Percentiles rank a stretch among this genome's conserved stretches.
phyloP scores from a whole-genome alignment of 1,140 invertebrate genomes.

The Amyelois transitella region DNA sequence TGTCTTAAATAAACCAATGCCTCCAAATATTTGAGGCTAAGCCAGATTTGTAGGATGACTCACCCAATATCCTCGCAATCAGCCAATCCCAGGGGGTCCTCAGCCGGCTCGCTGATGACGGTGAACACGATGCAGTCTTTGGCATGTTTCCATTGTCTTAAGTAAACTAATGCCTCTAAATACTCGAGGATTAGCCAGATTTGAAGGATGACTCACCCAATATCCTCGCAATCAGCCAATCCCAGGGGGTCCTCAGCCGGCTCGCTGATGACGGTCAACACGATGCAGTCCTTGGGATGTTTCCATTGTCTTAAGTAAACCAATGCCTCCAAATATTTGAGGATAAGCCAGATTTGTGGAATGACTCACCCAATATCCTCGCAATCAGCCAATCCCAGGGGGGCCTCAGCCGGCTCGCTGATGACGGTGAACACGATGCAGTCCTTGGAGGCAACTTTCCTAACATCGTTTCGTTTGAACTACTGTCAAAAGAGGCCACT shows the following conservation, averaged over 20 bases:
- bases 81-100: slow-evolving; percentile 33
- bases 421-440: slow-evolving; percentile 33
- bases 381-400: slow-evolving; percentile 28
- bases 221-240: slow-evolving; percentile 30
- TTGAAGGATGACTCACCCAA: slow-evolving; percentile 22
- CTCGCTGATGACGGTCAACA: slow-evolving; percentile 38
- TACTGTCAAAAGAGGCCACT: too few species aligned
- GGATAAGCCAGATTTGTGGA: neutral
- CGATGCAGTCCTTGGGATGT: slow-evolving; percentile 20
- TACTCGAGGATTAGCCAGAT: neutral
- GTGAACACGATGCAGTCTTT: slow-evolving; percentile 30
- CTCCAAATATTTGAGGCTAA: neutral
- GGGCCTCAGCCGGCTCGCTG: slow-evolving; percentile 39
- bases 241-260: slow-evolving; percentile 37
- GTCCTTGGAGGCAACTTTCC: slow-evolving; percentile 9
- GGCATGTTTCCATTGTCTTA: neutral
- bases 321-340: neutral
- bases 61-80: slow-evolving; percentile 39
- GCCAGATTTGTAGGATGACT: neutral
- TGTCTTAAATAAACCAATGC: neutral
- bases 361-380: slow-evolving; percentile 34
- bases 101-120: slow-evolving; percentile 37
- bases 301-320: neutral
- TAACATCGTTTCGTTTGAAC: neutral
- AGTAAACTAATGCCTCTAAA: too few species aligned